phyloP scores from a whole-genome alignment of 2,113 vertebrate genomes.

The Lycocorax pyrrhopterus region DNA sequence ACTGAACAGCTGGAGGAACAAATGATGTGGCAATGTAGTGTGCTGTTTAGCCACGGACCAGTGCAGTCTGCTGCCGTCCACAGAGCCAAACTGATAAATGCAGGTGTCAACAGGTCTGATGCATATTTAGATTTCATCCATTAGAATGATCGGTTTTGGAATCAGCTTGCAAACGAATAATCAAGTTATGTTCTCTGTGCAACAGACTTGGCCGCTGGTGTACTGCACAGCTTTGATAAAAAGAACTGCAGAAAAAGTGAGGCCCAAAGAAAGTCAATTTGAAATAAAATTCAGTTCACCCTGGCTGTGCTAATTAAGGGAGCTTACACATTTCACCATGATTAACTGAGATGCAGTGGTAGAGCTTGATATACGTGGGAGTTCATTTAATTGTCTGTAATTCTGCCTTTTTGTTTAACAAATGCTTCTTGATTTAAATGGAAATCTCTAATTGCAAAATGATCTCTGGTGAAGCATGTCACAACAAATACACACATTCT shows the following conservation, averaged over 20 bases:
- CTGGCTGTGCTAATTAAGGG: background rate
- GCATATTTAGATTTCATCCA: background rate
- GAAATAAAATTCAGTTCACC: background rate
- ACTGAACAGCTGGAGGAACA: background rate
- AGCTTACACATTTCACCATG: background rate
- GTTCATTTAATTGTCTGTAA: background rate
- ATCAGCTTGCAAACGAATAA: background rate
- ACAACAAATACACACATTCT: background rate
- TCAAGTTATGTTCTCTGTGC: background rate
- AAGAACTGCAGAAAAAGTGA: background rate
- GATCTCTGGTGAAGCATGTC: background rate
- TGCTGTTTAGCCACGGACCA: background rate
- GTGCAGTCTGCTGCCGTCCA: background rate
- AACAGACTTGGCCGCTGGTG: background rate
- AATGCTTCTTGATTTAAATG: background rate
- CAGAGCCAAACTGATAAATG: background rate
- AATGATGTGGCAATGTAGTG: background rate
- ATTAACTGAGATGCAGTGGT: background rate
- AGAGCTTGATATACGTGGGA: background rate
- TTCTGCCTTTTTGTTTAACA: background rate
- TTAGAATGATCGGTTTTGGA: background rate
- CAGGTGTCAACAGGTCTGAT: background rate
- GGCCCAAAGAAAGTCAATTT: background rate
- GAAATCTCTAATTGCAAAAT: slow-evolving; percentile 3
- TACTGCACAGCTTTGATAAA: background rate